These are phyloP conservation scores for Tuberolachnus salignus DNA, from an alignment of 2,888 invertebrate species.

Conservation along the genomic window DNA sequence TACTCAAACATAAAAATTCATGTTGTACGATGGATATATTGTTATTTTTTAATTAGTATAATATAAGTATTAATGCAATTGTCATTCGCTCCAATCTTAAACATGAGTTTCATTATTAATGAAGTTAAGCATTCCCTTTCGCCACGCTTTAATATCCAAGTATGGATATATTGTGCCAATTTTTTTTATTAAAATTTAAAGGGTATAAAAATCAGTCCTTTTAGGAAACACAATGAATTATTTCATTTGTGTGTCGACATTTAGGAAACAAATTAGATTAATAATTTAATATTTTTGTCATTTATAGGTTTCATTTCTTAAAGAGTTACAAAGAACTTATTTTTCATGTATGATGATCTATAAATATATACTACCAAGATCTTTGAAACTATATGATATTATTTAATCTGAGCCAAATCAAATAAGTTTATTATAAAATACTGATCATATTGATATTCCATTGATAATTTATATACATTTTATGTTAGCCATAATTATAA, in stretches of 20 bases:
- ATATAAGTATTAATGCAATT: slow-evolving; percentile 7
- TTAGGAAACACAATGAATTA: slow-evolving; percentile 9
- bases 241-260: slow-evolving; percentile 27
- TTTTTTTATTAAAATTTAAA: neutral
- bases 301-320: no score
- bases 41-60: slow-evolving; percentile 10
- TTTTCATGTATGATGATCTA: neutral
- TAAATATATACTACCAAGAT: neutral
- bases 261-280: neutral
- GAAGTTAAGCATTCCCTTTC: neutral
- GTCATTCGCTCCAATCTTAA: slow-evolving; percentile 28
- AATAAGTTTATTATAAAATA: no score
- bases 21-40: neutral
- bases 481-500: no score
- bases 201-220: slow-evolving; percentile 12
- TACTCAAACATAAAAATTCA: no score
- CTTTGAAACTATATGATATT: neutral
- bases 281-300: no score
- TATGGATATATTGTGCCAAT: slow-evolving; percentile 18
- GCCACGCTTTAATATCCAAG: slow-evolving; percentile 21
- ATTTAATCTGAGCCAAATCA: neutral
- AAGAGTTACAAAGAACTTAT: neutral
- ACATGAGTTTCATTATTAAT: neutral
- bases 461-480: no score
- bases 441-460: no score